These are phyloP conservation scores for Apogon talboti DNA, from an alignment of 2,797 vertebrate species.

Conservation along the genomic window DNA sequence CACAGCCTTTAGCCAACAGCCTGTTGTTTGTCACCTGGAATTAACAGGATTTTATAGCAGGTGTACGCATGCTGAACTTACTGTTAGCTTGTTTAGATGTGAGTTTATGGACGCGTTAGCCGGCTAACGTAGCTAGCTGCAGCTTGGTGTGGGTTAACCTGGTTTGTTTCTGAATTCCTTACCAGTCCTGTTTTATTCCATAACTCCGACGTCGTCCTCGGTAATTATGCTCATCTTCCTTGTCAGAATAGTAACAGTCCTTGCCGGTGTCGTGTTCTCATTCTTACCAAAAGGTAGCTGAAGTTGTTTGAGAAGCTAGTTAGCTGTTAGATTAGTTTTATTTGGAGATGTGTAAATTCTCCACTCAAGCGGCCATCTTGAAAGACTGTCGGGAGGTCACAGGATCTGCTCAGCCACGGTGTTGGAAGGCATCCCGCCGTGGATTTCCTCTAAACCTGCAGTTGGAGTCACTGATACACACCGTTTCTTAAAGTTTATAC, in stretches of 20 bases:
- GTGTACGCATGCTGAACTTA: constrained; percentile 18
- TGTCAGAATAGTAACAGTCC: background rate
- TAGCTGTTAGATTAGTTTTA: constrained; percentile 45
- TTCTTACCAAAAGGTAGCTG: background rate
- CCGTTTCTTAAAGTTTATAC: too few species aligned
- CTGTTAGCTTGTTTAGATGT: constrained; percentile 7
- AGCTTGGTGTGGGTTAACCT: constrained; percentile 26
- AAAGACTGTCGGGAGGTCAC: constrained; percentile 52
- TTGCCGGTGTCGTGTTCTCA: constrained; percentile 1
- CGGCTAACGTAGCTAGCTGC: constrained; percentile 52
- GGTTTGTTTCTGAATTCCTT: constrained; percentile 28
- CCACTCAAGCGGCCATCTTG: constrained; percentile 72
- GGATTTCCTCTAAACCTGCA: background rate
- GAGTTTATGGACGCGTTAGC: constrained; percentile 28
- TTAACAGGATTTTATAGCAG: constrained; percentile 8
- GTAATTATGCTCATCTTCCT: background rate
- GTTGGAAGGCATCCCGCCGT: background rate
- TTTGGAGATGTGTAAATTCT: constrained; percentile 38
- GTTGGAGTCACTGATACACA: too few species aligned
- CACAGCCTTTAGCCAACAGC: background rate
- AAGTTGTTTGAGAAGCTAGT: constrained; percentile 26
- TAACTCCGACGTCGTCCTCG: constrained; percentile 20
- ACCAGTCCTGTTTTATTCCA: constrained; percentile 60
- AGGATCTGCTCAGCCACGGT: constrained; percentile 7
- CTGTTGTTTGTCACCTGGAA: constrained; percentile 8